Evolutionary conservation across 2,113 vertebrate species (phyloP).

Genomic region (Phaethon lepturus): DNA sequence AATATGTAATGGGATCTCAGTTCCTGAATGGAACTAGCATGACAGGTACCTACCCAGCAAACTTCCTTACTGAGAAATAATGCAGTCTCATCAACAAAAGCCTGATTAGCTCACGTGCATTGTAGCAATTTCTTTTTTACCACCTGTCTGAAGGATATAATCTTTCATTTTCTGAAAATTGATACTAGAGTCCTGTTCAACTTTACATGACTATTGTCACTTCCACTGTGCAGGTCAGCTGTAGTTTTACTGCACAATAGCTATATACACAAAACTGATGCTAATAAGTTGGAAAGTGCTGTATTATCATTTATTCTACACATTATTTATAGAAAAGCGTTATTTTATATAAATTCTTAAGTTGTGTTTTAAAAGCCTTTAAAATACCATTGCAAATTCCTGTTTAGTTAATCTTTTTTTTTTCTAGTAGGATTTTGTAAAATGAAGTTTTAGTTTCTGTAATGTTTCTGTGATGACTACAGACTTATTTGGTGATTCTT

Average conservation of each 20-base stretch:
- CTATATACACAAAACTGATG: not conserved
- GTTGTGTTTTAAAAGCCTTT: not conserved
- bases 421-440: not conserved
- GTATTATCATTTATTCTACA: not conserved
- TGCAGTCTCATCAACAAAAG: not conserved
- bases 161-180: not conserved
- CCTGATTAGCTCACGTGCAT: not conserved
- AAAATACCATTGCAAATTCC: not conserved
- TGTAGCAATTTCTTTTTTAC: not conserved
- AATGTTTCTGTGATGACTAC: not conserved
- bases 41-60: not conserved
- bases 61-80: not conserved
- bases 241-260: not conserved
- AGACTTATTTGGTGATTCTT: not conserved
- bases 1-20: not conserved
- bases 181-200: not conserved
- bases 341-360: not conserved
- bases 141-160: not conserved
- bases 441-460: not conserved
- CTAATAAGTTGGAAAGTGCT: not conserved
- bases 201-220: not conserved
- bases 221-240: not conserved
- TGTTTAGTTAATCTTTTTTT: not conserved
- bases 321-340: not conserved
- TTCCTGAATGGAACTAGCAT: not conserved